Evolutionary conservation across 2,113 vertebrate genomes (phyloP).

Genomic region (Burhinus bistriatus): DNA sequence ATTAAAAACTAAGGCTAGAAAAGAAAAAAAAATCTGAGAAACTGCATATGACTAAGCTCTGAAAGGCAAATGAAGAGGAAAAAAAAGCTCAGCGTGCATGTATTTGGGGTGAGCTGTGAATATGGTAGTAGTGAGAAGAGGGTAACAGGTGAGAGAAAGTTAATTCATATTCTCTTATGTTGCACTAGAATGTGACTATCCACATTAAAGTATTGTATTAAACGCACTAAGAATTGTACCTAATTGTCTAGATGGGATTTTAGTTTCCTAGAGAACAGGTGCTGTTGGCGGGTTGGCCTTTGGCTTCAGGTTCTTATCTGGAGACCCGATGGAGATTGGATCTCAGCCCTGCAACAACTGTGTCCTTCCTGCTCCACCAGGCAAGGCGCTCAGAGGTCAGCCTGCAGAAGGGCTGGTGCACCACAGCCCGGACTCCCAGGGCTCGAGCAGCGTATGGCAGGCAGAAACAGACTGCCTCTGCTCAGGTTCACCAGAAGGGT

Average conservation of each 20-base stretch:
- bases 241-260: not conserved
- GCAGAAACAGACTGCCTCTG: not conserved
- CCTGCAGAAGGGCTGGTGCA: not conserved
- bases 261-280: not conserved
- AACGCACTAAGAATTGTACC: not conserved
- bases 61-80: not conserved
- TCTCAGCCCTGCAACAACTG: not conserved
- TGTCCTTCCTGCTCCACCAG: not conserved
- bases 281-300: not conserved
- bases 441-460: too few relatives aligned
- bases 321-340: not conserved
- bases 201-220: not conserved
- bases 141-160: not conserved
- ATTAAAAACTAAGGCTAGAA: not conserved
- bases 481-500: not conserved
- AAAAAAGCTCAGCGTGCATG: fast-evolving
- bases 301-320: not conserved
- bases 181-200: not conserved
- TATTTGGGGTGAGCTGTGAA: not conserved
- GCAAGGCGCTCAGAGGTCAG: not conserved
- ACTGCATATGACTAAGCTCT: not conserved
- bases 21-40: not conserved
- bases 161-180: not conserved
- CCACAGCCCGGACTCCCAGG: not conserved
- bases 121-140: not conserved